These are phyloP conservation scores for Hybognathus amarus DNA, from an alignment of 2,797 vertebrate species.

Conservation along the genomic window DNA sequence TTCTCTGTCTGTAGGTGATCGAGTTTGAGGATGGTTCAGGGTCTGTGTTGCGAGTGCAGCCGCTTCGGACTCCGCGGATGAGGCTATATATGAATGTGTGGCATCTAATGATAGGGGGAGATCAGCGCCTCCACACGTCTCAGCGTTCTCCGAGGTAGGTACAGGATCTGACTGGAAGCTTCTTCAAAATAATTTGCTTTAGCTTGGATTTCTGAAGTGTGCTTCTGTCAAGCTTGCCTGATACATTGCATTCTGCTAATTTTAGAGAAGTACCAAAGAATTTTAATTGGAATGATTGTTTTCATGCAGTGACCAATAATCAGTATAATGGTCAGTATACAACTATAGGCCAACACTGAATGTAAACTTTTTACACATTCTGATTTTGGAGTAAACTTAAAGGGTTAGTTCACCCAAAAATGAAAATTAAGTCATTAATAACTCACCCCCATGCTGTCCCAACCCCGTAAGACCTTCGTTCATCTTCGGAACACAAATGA, in stretches of 20 bases:
- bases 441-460: too few relatives aligned
- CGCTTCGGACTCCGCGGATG: constrained; percentile 94
- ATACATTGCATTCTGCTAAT: neutral
- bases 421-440: too few relatives aligned
- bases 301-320: neutral
- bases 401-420: too few relatives aligned
- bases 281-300: neutral
- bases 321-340: neutral
- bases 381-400: neutral
- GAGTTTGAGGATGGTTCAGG: constrained; percentile 98
- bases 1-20: constrained; percentile 85
- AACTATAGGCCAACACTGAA: neutral
- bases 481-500: too few relatives aligned
- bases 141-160: constrained; percentile 92
- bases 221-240: neutral
- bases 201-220: neutral
- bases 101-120: constrained; percentile 93
- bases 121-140: constrained; percentile 93
- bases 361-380: neutral
- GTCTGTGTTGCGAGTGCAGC: constrained; percentile 98
- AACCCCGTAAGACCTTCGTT: too few relatives aligned
- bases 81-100: constrained; percentile 97
- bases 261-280: constrained; percentile 7
- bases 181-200: neutral
- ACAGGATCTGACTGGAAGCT: neutral